Base-by-base conservation (phyloP, 2,113 vertebrate species). In the Lichenostomus cassidix region DNA sequence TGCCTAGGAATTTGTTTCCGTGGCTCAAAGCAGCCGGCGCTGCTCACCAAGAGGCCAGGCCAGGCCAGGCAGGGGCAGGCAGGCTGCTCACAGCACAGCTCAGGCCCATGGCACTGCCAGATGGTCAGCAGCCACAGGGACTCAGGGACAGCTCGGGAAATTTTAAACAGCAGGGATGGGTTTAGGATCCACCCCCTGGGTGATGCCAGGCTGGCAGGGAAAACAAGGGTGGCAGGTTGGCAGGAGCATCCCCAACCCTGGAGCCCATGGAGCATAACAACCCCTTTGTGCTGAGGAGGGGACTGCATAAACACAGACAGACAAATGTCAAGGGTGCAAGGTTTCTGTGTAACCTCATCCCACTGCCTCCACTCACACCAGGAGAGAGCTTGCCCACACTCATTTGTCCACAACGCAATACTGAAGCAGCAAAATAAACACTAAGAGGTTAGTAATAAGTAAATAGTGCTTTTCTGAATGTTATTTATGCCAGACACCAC, bases 1-100 rank as follows among this genome's bases (percentile, higher is more conserved):
- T 94, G 76, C 90, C 69, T 35, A 70, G 58, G 55, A 60, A 93
- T 93, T 74, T 71, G 83, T 75, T 96, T 96, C 86, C 87, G 91
- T 93, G 78, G 95, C 89, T 97, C 95, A 96, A 79, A 90, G 71
- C 64, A 94, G 84, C 83, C 8, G 1, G 92, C 11, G 2, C n/a
- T 70, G 71, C 41, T 27, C 53, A 39, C 28, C 16, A 44, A 58
- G 90, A 77, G 83, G 46, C 53, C 44, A 39, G 76, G 46, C 53
- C 44, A 39, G 76, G 91, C 85, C 2, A 12, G 60, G 80, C 35
- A 0, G 67, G 55, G 75, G 20, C 1, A 87, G 67, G 65, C 91
- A 87, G 76, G 28, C 62, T 46, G 60, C 52, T 67, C 19, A 16
- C 0, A 0, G 69, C 58, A 47, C 55, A 23, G 74, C 75, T 71